Evolutionary conservation across 2,113 vertebrate genomes (phyloP).

Genomic region (Myotis lucifugus): DNA sequence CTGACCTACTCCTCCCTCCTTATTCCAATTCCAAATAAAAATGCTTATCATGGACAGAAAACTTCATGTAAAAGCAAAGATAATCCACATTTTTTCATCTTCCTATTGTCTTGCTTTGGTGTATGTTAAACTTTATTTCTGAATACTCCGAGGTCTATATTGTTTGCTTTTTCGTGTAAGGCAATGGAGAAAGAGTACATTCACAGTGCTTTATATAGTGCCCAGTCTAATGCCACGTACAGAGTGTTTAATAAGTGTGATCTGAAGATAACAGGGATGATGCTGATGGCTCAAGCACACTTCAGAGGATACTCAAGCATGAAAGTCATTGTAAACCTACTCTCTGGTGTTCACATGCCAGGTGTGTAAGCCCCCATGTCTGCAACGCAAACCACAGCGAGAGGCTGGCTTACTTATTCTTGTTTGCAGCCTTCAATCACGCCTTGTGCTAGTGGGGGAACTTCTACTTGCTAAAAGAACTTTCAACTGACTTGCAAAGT

Average conservation of each 20-base stretch:
- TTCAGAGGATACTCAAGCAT: neutral
- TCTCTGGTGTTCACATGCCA: neutral
- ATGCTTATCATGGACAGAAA: constrained; percentile 35
- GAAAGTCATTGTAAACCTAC: neutral
- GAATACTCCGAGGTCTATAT: neutral
- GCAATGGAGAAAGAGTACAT: neutral
- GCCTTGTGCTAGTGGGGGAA: neutral
- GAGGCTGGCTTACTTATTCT: neutral
- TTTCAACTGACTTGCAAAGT: constrained; percentile 53
- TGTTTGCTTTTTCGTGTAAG: neutral
- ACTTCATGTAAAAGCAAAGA: constrained; percentile 41
- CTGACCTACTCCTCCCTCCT: neutral
- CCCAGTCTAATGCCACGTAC: neutral
- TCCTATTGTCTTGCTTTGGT: neutral
- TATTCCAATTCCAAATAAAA: constrained; percentile 49
- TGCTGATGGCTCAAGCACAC: neutral
- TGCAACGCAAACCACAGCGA: constrained; percentile 4
- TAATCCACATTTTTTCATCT: constrained; percentile 1
- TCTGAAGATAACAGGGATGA: constrained; percentile 39
- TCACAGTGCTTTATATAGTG: neutral
- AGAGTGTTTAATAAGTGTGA: constrained; percentile 21
- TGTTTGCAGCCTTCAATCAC: constrained; percentile 32
- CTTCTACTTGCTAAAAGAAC: constrained; percentile 16
- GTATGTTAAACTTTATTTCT: constrained; percentile 39
- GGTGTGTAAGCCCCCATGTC: neutral